Percentiles rank a stretch among this genome's conserved stretches.
phyloP scores from a whole-genome alignment of 2,113 vertebrate species.

The Leuciscus idus region DNA sequence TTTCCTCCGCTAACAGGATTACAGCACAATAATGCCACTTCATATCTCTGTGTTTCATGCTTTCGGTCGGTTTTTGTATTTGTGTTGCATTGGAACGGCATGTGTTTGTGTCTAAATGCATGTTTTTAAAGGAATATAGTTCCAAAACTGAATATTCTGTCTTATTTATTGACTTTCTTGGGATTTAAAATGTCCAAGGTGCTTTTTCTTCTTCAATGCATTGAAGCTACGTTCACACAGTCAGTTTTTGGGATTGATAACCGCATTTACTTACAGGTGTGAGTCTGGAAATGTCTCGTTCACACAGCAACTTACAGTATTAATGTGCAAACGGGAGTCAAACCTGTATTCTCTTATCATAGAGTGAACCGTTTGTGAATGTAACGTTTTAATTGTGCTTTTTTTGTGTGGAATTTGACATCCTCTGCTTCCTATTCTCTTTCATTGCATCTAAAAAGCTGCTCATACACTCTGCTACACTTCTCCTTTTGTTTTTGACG shows the following conservation, averaged over 20 bases:
- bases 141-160: conserved; percentile 79
- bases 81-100: conserved; percentile 59
- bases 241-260: too few relatives aligned
- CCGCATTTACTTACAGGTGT: too few relatives aligned
- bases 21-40: conserved; percentile 62
- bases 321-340: too few relatives aligned
- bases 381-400: background rate
- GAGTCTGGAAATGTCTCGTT: too few relatives aligned
- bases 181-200: background rate
- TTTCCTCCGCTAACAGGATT: conserved; percentile 60
- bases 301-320: too few relatives aligned
- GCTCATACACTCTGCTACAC: conserved; percentile 62
- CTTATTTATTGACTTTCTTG: background rate
- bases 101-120: conserved; percentile 80
- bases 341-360: too few relatives aligned
- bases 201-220: background rate
- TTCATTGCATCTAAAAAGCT: background rate
- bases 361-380: too few relatives aligned
- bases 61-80: conserved; percentile 22
- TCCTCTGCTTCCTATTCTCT: background rate
- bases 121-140: conserved; percentile 85
- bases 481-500: background rate
- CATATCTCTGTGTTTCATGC: conserved; percentile 52
- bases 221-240: background rate
- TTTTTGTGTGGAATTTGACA: background rate